Conservation (phyloP, 2,888 invertebrate species). For the Hirtodrosophila confusa region DNA sequence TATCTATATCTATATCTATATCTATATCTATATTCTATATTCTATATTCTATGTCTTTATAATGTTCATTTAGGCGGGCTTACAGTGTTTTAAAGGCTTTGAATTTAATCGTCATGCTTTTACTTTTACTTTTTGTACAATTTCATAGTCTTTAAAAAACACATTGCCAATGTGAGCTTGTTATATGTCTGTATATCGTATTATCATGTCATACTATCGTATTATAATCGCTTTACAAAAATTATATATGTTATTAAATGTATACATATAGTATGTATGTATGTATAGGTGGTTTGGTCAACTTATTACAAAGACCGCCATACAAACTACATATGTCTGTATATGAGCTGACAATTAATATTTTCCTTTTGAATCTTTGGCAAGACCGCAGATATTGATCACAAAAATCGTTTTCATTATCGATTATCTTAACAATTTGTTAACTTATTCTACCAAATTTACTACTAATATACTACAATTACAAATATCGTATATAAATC, state of each 20-base stretch:
- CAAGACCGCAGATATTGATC: slow-evolving; percentile 75
- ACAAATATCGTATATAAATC: slow-evolving; percentile 49
- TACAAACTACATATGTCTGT: slow-evolving; percentile 12
- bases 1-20: slow-evolving; percentile 2
- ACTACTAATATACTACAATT: slow-evolving; percentile 36
- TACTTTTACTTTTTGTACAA: slow-evolving; percentile 38
- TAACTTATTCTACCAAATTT: slow-evolving; percentile 29
- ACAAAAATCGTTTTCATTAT: slow-evolving; percentile 62
- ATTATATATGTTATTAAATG: slow-evolving; percentile 22
- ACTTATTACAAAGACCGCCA: slow-evolving; percentile 27
- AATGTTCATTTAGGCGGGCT: slow-evolving; percentile 59
- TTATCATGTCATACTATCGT: not conserved
- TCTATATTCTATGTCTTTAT: slow-evolving; percentile 34
- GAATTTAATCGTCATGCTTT: slow-evolving; percentile 31
- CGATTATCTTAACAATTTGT: slow-evolving; percentile 24
- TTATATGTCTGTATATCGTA: slow-evolving; percentile 6
- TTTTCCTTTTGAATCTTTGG: slow-evolving; percentile 60
- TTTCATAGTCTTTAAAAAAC: slow-evolving; percentile 46
- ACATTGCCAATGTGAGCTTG: slow-evolving; percentile 42
- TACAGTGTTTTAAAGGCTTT: slow-evolving; percentile 46
- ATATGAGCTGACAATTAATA: slow-evolving; percentile 35
- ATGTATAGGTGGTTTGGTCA: slow-evolving; percentile 25
- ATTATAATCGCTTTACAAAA: slow-evolving; percentile 7
- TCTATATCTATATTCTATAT: slow-evolving; percentile 35
- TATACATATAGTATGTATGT: slow-evolving; percentile 7